Percentiles rank a stretch among this genome's conserved stretches.
Evolutionary conservation across 1,140 invertebrate genomes (phyloP).

Genomic region (Solen grandis): DNA sequence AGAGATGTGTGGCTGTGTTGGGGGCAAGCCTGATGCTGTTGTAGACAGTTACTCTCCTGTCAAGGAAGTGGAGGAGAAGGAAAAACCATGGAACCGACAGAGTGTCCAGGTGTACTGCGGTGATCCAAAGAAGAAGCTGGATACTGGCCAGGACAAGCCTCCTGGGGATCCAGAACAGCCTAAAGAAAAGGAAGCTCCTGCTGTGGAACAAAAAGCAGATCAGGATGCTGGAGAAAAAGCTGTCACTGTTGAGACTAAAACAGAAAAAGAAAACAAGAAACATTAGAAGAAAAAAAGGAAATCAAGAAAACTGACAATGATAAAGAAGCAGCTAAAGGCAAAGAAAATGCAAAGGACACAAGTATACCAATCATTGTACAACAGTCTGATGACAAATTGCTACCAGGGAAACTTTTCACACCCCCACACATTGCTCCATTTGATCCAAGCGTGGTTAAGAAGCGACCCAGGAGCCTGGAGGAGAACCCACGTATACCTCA

Average conservation of each 20-base stretch:
- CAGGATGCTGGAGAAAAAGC: no score
- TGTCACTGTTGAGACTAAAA: background rate
- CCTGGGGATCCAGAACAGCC: conserved; percentile 22
- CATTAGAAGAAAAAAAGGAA: no score
- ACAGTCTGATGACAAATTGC: background rate
- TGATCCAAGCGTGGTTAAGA: conserved; percentile 23
- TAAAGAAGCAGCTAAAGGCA: no score
- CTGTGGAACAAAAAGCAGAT: background rate
- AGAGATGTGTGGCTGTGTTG: conserved; percentile 44
- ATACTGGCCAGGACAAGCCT: conserved; percentile 29
- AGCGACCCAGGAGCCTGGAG: conserved; percentile 43
- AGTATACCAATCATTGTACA: no score
- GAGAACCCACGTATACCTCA: background rate
- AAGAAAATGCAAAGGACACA: no score
- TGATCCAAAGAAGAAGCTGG: conserved; percentile 1
- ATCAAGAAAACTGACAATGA: no score
- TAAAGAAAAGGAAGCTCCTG: background rate
- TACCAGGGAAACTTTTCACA: background rate
- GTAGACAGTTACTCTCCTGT: background rate
- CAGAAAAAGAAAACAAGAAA: no score
- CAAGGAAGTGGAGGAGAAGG: background rate
- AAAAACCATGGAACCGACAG: no score
- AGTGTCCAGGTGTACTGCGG: conserved; percentile 40
- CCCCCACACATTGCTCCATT: conserved; percentile 43
- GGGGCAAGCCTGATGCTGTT: conserved; percentile 9